Evolutionary conservation across 2,888 invertebrate genomes (phyloP).

Genomic region (Himalopsyche japonica): DNA sequence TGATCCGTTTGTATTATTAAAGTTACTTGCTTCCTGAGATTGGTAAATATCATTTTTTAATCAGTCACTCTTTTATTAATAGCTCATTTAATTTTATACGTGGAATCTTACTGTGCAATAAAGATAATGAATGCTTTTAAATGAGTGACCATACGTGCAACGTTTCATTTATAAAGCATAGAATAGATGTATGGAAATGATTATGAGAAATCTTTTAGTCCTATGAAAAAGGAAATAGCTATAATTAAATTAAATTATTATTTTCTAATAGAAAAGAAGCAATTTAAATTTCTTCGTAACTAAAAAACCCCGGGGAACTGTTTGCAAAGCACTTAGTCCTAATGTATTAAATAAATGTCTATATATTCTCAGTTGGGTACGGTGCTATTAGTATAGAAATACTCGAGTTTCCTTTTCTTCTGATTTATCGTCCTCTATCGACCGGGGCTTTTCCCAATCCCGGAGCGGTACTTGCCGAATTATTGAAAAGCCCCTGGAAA

Average conservation of each 20-base stretch:
- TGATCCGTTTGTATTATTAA: no score
- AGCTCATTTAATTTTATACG: no score
- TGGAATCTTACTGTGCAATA: no score
- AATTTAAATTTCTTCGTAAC: background rate
- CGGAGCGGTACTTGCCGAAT: slow-evolving; percentile 21
- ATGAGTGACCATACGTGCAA: no score
- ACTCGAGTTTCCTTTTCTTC: background rate
- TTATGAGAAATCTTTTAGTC: no score
- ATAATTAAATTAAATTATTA: background rate
- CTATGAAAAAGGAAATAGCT: no score
- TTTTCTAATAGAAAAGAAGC: background rate
- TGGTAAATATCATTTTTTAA: no score
- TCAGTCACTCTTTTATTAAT: no score
- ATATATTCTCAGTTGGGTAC: background rate
- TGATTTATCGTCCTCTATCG: background rate
- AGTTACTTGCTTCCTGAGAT: no score
- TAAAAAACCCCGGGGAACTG: background rate
- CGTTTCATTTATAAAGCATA: no score
- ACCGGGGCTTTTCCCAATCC: background rate
- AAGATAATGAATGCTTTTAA: no score
- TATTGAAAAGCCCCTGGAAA: slow-evolving; percentile 16
- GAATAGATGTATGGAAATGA: no score
- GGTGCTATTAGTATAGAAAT: background rate
- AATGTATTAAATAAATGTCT: background rate
- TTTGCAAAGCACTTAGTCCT: background rate